Conservation (phyloP, 2,888 invertebrate genomes). For the Holacanthella duospinosa region DNA sequence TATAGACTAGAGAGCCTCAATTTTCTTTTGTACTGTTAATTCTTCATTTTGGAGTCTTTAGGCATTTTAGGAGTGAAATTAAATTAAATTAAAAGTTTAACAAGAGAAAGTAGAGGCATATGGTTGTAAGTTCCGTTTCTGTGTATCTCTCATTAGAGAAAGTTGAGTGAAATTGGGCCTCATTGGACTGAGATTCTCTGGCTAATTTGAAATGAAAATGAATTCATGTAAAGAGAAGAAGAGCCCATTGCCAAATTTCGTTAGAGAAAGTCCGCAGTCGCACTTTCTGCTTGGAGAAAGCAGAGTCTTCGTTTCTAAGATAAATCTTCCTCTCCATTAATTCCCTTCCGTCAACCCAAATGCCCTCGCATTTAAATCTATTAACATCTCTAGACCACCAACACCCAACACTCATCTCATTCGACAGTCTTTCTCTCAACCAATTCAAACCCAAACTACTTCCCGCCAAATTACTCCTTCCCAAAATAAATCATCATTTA, state of each 20-base stretch:
- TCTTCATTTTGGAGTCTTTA: too few species aligned
- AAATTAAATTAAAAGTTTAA: not conserved
- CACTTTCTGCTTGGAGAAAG: not conserved
- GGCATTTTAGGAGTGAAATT: too few species aligned
- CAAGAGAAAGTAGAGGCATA: not conserved
- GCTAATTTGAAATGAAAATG: not conserved
- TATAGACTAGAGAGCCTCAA: too few species aligned
- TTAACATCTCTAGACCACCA: not conserved
- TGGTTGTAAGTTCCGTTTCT: not conserved
- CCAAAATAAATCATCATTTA: too few species aligned
- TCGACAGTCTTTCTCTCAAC: too few species aligned
- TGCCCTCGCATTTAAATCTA: not conserved
- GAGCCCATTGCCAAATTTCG: not conserved
- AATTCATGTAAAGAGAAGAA: not conserved
- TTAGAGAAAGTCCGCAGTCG: not conserved
- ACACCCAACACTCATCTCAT: too few species aligned
- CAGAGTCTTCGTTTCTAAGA: not conserved
- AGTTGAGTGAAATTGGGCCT: not conserved
- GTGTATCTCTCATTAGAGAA: too few species aligned
- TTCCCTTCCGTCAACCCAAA: constrained; percentile 4
- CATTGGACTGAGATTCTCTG: not conserved
- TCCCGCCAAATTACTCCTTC: too few species aligned
- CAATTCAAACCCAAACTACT: too few species aligned
- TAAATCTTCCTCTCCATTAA: constrained; percentile 5
- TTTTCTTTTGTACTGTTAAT: too few species aligned